Evolutionary conservation across 1,140 invertebrate genomes (phyloP).

Genomic region (Ostrea denselamellosa): DNA sequence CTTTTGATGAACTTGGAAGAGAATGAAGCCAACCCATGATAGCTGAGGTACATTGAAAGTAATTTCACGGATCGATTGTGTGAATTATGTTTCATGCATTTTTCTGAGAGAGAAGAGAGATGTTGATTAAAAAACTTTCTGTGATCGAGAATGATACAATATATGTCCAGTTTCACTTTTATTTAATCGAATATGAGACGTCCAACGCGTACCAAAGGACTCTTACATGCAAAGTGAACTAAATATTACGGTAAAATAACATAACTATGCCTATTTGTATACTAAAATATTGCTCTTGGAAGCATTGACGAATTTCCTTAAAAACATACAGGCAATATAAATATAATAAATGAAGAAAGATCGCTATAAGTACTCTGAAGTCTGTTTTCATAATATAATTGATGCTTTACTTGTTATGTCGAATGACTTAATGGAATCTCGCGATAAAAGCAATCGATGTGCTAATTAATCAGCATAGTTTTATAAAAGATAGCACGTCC

Average conservation of each 20-base stretch:
- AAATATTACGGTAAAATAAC: too few relatives aligned
- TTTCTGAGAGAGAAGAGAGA: neutral
- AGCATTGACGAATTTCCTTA: neutral
- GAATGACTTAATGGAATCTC: neutral
- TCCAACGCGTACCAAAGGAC: neutral
- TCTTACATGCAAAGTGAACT: neutral
- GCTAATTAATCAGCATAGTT: neutral
- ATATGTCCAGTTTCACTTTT: neutral
- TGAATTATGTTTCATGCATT: neutral
- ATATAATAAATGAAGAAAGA: neutral
- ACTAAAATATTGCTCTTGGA: neutral
- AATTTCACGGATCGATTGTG: slow-evolving; percentile 6
- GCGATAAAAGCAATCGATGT: neutral
- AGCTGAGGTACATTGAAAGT: slow-evolving; percentile 7
- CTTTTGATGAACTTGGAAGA: slow-evolving; percentile 23
- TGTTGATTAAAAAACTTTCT: neutral
- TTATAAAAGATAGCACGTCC: neutral
- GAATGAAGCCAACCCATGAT: slow-evolving; percentile 3
- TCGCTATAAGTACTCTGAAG: neutral
- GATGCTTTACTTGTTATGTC: neutral
- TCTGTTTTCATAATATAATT: neutral
- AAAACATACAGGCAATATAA: neutral
- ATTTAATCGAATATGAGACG: neutral
- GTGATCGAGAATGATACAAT: neutral
- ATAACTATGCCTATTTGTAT: too few relatives aligned